phyloP scores from a whole-genome alignment of 1,140 invertebrate species.

The Pachyrhynchus sulphureomaculatus region DNA sequence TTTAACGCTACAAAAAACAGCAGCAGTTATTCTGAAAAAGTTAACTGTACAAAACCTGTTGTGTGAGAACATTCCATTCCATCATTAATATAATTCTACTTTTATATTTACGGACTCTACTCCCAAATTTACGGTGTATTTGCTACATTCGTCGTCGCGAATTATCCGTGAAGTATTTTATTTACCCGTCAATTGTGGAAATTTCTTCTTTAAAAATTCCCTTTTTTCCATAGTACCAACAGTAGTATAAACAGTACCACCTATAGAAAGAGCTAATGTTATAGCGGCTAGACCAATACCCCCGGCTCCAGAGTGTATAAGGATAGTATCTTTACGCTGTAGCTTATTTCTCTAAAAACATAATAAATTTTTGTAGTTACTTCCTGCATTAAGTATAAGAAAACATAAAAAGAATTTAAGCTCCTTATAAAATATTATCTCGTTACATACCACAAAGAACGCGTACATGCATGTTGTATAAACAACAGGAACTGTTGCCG shows the following conservation, averaged over 20 bases:
- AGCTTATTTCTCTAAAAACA: neutral
- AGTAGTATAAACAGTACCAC: too few species aligned
- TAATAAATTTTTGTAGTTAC: neutral
- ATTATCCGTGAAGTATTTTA: too few species aligned
- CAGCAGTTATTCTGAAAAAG: too few species aligned
- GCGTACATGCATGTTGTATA: constrained; percentile 85
- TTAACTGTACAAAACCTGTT: too few species aligned
- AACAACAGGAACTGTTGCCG: constrained; percentile 83
- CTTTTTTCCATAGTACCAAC: constrained; percentile 70
- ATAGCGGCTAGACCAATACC: constrained; percentile 85
- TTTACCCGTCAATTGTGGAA: constrained; percentile 32
- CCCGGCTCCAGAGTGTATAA: constrained; percentile 80
- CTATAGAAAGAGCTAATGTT: constrained; percentile 63
- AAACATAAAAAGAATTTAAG: neutral
- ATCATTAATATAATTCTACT: too few species aligned
- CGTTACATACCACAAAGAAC: constrained; percentile 50
- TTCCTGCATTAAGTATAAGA: neutral
- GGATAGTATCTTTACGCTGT: constrained; percentile 45
- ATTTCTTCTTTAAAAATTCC: constrained; percentile 58
- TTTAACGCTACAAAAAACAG: too few species aligned
- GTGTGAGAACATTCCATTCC: too few species aligned
- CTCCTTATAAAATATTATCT: constrained; percentile 38
- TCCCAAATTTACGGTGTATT: too few species aligned
- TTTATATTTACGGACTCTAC: too few species aligned
- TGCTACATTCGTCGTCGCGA: too few species aligned